Base-by-base conservation (phyloP, 2,888 invertebrate species). In the Hololepta plana region DNA sequence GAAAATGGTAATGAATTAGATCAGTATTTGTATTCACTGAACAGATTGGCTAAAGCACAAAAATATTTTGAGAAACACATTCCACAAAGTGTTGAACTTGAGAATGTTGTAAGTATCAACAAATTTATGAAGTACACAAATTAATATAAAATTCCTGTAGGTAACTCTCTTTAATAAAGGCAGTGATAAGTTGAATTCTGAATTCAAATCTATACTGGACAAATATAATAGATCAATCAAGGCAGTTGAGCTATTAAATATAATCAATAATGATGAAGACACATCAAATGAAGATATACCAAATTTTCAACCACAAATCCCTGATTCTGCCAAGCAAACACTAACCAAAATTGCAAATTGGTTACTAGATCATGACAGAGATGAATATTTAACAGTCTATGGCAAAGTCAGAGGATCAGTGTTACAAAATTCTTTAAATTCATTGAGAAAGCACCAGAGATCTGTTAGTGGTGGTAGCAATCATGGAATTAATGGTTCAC, bases 31-130 rank as follows among this genome's bases (percentile, higher is more conserved):
- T 67, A 79, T 50, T 80, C 87, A 2, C 66, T 93, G 53, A 80
- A 81, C 43, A 74, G 79, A 40, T 56, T 95, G 20, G 72, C 84
- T 23, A 75, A 76, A 38, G 91, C 93, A 3, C 79, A 84, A 46
- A 72, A 72, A 25, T 95, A 91, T 52, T 95, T 95, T 53, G 74
- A 85, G 43, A 79, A 80, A 42, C 81, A 90, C 46, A 91, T 90
- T 50, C 81, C 87, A 1, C 84, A 85, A 44, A 88, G 88, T 51
- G 82, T 88, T 12, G 93, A 95, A 53, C 54, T 93, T 27, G 84
- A 88, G 46, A 91, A 91, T 58, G 81, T 95, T 38, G 85, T 85
- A 55, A 60, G 73, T 65, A 36, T 23, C n/a, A 9, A 3, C 11
- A 14, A n/a, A 15, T 27, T 3, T 29, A 28, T 14, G 8, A 17